Conservation (phyloP, 2,797 vertebrate genomes). For the Xiphorhynchus erythropygius region DNA sequence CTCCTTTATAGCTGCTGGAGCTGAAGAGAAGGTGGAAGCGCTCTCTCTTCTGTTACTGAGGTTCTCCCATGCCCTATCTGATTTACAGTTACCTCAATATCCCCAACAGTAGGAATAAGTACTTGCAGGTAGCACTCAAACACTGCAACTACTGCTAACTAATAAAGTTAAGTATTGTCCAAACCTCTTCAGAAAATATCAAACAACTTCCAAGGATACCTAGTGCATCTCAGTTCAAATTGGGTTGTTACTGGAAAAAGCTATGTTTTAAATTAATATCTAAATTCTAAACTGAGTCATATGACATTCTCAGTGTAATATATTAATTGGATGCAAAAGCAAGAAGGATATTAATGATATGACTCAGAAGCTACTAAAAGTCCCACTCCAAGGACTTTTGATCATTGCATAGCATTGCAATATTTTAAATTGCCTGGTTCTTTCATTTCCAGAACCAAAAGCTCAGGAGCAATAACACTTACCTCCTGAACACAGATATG, state of each 20-base stretch:
- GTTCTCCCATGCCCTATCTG: not conserved
- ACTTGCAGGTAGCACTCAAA: not conserved
- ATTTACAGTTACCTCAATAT: not conserved
- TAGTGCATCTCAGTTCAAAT: not conserved
- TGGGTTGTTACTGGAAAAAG: not conserved
- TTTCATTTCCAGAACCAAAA: not conserved
- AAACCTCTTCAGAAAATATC: not conserved
- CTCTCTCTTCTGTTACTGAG: not conserved
- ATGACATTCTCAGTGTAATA: not conserved
- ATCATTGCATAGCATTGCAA: not conserved
- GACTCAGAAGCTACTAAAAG: not conserved
- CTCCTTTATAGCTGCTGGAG: not conserved
- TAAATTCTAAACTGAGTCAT: not conserved
- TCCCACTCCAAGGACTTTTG: not conserved
- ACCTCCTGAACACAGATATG: not conserved
- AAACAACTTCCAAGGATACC: not conserved
- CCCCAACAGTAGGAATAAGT: not conserved
- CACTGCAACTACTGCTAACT: not conserved
- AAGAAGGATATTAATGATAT: not conserved
- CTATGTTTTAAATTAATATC: not conserved
- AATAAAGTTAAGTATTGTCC: not conserved
- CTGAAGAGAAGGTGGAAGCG: not conserved
- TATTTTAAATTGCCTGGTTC: not conserved
- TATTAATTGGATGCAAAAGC: not conserved
- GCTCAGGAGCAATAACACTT: not conserved